These are phyloP conservation scores for Dicerorhinus sumatrensis DNA, from an alignment of 2,113 vertebrate genomes.

Conservation along the genomic window DNA sequence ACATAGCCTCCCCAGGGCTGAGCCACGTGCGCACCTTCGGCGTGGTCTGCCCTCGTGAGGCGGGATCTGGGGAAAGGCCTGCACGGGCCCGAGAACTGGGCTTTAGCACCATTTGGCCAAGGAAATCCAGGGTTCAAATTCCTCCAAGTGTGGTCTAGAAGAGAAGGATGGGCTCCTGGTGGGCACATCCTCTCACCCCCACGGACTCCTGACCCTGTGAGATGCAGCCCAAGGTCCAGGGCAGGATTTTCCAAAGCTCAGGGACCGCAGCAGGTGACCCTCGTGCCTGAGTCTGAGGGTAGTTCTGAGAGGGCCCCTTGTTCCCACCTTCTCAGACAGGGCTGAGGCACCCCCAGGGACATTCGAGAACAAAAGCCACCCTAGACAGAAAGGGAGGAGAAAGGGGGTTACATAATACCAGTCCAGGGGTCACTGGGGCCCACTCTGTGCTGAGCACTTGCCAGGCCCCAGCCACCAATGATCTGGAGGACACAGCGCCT, in stretches of 20 bases:
- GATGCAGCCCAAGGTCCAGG: not conserved
- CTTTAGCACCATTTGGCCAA: not conserved
- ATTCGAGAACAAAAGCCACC: not conserved
- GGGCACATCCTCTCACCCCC: no score
- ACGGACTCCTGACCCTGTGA: not conserved
- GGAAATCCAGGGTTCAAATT: not conserved
- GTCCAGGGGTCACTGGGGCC: not conserved
- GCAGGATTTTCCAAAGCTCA: not conserved
- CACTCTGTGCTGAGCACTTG: not conserved
- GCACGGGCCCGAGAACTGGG: not conserved
- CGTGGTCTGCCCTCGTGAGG: accelerated
- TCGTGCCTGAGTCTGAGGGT: not conserved
- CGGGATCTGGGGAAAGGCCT: not conserved
- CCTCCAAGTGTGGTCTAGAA: no score
- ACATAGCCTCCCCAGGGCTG: not conserved
- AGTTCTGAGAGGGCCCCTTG: not conserved
- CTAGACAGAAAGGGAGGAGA: not conserved
- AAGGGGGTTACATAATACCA: not conserved
- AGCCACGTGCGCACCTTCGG: not conserved
- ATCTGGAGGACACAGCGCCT: not conserved
- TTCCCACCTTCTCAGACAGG: not conserved
- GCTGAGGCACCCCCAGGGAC: not conserved
- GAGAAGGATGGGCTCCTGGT: accelerated
- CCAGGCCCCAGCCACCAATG: not conserved
- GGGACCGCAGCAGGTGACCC: no score